Conservation (phyloP, 2,888 invertebrate genomes). For the Platycheirus rosarum region DNA sequence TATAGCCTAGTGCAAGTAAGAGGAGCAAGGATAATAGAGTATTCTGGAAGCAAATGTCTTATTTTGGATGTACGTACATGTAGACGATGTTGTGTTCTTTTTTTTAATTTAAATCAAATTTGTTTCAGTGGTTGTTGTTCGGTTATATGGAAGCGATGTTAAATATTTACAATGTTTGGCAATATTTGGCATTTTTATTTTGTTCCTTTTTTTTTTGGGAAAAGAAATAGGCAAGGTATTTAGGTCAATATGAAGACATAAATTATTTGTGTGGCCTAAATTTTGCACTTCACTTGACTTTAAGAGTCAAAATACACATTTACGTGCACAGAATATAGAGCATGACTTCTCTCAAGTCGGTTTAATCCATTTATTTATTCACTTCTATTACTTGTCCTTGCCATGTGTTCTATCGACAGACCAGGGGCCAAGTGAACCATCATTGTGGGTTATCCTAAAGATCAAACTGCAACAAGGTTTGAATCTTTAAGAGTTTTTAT, state of each 20-base stretch:
- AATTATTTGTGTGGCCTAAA: neutral
- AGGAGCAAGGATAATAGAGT: constrained; percentile 37
- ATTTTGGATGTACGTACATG: constrained; percentile 14
- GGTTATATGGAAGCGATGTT: neutral
- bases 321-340: too few species aligned
- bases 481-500: too few species aligned
- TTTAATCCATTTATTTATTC: too few species aligned
- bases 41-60: neutral
- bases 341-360: too few species aligned
- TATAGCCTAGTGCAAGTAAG: constrained; percentile 2
- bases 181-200: neutral
- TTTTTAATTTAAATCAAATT: constrained; percentile 51
- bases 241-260: neutral
- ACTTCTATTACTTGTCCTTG: too few species aligned
- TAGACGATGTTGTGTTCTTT: too few species aligned
- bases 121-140: neutral
- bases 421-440: too few species aligned
- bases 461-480: too few species aligned
- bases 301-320: too few species aligned
- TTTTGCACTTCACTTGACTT: neutral
- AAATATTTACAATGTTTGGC: constrained; percentile 4
- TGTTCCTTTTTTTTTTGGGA: neutral
- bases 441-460: too few species aligned
- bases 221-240: neutral
- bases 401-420: too few species aligned